phyloP scores from a whole-genome alignment of 2,888 invertebrate species.

The Helicoverpa assulta region DNA sequence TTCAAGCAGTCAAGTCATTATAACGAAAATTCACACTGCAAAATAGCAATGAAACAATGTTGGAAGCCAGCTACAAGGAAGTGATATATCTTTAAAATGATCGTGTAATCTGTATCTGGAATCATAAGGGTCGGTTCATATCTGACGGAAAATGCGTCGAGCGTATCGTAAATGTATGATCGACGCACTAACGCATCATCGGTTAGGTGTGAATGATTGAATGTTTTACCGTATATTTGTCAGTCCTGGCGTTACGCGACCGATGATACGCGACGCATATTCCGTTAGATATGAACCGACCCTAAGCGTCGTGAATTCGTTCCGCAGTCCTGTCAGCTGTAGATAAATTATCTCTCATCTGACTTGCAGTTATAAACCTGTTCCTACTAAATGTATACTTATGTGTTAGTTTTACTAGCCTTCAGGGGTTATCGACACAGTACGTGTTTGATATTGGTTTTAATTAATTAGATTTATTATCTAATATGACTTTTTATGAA shows the following conservation, averaged over 20 bases:
- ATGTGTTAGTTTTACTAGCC: slow-evolving; percentile 30
- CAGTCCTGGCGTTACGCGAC: no score
- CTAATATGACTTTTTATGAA: neutral
- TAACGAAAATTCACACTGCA: neutral
- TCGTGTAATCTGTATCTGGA: slow-evolving; percentile 29
- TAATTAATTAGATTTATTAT: slow-evolving; percentile 16
- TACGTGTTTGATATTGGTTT: slow-evolving; percentile 1
- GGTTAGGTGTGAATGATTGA: no score
- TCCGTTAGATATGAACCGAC: no score
- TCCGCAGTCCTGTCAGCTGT: slow-evolving; percentile 33
- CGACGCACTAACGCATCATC: no score
- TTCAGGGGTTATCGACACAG: slow-evolving; percentile 11
- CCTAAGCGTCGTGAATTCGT: slow-evolving; percentile 31
- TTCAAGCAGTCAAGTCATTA: neutral
- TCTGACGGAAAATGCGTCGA: no score
- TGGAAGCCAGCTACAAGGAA: slow-evolving; percentile 39
- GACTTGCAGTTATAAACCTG: slow-evolving; percentile 52
- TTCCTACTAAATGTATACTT: slow-evolving; percentile 36
- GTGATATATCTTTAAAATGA: slow-evolving; percentile 47
- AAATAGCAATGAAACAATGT: neutral
- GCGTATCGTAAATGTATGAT: no score
- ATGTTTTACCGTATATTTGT: no score
- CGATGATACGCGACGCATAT: no score
- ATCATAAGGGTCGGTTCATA: slow-evolving; percentile 48
- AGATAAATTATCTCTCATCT: slow-evolving; percentile 56